Evolutionary conservation across 2,888 invertebrate species (phyloP), one percentile per base, ranked within the genome.

Genomic region (Alitta virens): DNA sequence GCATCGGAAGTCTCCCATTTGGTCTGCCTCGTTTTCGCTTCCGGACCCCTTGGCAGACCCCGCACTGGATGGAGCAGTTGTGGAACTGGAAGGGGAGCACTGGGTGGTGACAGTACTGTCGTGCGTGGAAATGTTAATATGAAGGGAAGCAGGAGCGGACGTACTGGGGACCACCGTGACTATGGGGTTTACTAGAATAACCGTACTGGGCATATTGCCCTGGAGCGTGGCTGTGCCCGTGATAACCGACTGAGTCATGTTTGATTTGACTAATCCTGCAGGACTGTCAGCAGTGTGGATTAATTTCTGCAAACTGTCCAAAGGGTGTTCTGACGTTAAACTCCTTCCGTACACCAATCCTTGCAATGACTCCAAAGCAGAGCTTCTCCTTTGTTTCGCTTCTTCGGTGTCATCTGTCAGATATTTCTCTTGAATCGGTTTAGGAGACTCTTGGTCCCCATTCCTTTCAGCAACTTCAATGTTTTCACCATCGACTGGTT

Each of bases 231-330:
- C 55, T 33, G 54, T 55, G 21, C 53, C 60, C 1, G 53, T 54
- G 2, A 60, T 52, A 21, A 38, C 38, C 9, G 53, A 49, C 52
- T 51, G 52, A 23, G 52, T 24, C 5, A 53, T 53, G 25, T 60
- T 60, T 14, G 54, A 53, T 25, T 52, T 26, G 26, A 40, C 18
- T 25, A 42, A 42, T 16, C 23, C n/a, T 12, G 24, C 40, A 7
- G 62, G 50, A 65, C 78, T 91, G 84, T 94, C 94, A 70, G 94
- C 93, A 84, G 94, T 95, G 82, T 96, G 95, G 84, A 96, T 94
- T 26, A 97, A 87, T 82, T 95, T 95, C 80, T 97, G 96, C 60
- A 97, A 84, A 1, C 95, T 95, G 23, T 95, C 94, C 72, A 97
- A 83, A 5, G 97, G 97, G 83, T 97, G 94, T 74, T 93, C 83